These are phyloP conservation scores for Parapsyche elsis DNA, from an alignment of 1,140 invertebrate species.

Conservation along the genomic window DNA sequence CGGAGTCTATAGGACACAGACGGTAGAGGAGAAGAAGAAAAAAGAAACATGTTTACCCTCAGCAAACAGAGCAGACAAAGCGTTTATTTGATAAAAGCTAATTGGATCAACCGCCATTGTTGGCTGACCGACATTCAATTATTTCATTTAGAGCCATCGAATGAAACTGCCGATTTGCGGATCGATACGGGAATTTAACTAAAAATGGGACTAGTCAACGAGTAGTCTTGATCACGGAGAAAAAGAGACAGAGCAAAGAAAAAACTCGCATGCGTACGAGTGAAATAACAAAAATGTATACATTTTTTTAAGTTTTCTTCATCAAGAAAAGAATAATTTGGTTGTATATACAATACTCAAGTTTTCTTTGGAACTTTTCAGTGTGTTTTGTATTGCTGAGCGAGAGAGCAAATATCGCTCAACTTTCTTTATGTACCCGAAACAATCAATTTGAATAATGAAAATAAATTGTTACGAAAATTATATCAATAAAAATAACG, in stretches of 20 bases:
- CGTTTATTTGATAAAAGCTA: conserved; percentile 46
- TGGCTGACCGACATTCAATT: conserved; percentile 34
- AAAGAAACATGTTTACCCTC: conserved; percentile 36
- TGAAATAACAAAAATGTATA: too few relatives aligned
- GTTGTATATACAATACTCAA: not conserved
- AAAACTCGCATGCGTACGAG: too few relatives aligned
- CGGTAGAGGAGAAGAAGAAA: not conserved
- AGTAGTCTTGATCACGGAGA: too few relatives aligned
- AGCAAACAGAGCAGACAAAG: conserved; percentile 44
- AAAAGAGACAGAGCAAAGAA: too few relatives aligned
- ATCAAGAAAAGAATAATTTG: not conserved
- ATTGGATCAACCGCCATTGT: conserved; percentile 45
- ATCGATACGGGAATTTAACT: not conserved
- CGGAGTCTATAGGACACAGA: not conserved
- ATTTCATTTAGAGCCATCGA: conserved; percentile 15
- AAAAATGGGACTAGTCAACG: too few relatives aligned
- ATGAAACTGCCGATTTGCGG: not conserved
- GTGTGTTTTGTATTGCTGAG: conserved; percentile 11
- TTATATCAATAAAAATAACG: too few relatives aligned
- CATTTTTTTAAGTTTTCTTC: not conserved
- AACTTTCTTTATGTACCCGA: not conserved
- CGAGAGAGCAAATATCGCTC: not conserved
- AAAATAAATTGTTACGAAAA: conserved; percentile 28
- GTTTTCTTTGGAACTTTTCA: not conserved
- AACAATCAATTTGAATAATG: conserved; percentile 25